A percentile compares a stretch with the other conserved stretches of the same genome.
Conservation (phyloP, 2,113 vertebrate species). For the Rafetus swinhoei region DNA sequence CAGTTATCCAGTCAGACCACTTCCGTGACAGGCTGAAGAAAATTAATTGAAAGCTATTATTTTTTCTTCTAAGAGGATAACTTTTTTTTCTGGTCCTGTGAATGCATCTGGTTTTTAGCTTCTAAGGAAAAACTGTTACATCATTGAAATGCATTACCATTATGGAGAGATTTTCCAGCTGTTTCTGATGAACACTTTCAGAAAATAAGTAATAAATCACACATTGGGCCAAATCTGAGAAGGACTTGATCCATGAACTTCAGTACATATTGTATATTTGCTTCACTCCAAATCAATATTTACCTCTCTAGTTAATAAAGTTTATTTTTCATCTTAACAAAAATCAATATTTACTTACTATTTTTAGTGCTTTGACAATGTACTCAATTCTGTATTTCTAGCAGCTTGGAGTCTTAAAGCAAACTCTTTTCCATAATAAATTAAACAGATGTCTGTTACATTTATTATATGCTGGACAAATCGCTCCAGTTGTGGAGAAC, state of each 20-base stretch:
- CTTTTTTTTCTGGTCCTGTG: neutral
- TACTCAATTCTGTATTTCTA: neutral
- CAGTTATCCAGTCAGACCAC: neutral
- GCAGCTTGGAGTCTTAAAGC: fast-evolving
- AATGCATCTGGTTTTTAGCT: neutral
- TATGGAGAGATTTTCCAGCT: neutral
- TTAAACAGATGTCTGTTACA: neutral
- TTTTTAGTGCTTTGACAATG: slow-evolving; percentile 29
- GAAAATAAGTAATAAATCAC: neutral
- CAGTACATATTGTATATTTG: slow-evolving; percentile 56
- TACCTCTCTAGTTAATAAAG: slow-evolving; percentile 49
- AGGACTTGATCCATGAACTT: slow-evolving; percentile 14
- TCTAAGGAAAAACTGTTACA: neutral
- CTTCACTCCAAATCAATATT: slow-evolving; percentile 59
- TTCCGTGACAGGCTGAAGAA: neutral
- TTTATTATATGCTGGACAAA: neutral
- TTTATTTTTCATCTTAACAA: slow-evolving; percentile 45
- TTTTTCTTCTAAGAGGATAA: neutral
- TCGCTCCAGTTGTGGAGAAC: too few relatives aligned
- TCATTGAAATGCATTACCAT: neutral
- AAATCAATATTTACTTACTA: slow-evolving; percentile 55
- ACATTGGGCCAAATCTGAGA: neutral
- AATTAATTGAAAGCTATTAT: neutral
- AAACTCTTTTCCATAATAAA: too few relatives aligned
- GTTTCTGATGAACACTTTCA: neutral